Base-by-base conservation (phyloP, 2,888 invertebrate genomes). In the Drosophila niveifrons region DNA sequence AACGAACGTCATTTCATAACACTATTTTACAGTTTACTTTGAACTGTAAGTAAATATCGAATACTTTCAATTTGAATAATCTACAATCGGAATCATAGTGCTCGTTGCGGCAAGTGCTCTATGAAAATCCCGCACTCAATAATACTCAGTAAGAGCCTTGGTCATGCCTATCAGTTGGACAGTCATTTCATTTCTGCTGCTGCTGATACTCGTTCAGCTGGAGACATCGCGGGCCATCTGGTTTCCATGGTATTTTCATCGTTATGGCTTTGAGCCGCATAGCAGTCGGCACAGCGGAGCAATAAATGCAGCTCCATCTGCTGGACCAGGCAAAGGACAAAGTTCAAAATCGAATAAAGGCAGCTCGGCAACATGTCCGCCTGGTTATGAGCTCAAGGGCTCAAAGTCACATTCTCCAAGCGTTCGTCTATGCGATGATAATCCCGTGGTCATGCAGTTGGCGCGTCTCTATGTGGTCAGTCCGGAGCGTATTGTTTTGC, bases 401-500 rank as follows among this genome's bases (percentile, higher is more conserved):
- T 17, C 61, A 2, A 52, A 36, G 63, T 0, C 10, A 1, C 1
- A 2, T 29, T 7, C 29, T 10, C 0, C 28, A 1, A 13, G 9
- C 3, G 10, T 10, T 23, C 65, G 62, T 0, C 17, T 66, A 23
- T 93, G 93, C 78, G 91, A 92, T 71, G 92, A 92, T 72, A 93
- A 94, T 75, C 90, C 91, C 63, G 72, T 94, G 43, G 90, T 94
- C 79, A 75, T 91, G 59, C 93, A 93, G 75, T 88, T 94, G 69
- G 94, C 94, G 1, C 92, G 93, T 61, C 89, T 94, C 50, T 93
- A 93, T 83, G 92, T 93, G 4, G 92, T 93, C 13, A 94, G 93
- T 89, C 94, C 94, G 0, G 94, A 94, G 83, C 92, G 93, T 41
- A 93, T 94, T 63, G 87, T 94, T 1, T 88, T 92, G 66, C 79